Percentiles rank a stretch among this genome's conserved stretches.
Evolutionary conservation across 1,140 invertebrate species (phyloP).

Genomic region (Bactericera cockerelli): DNA sequence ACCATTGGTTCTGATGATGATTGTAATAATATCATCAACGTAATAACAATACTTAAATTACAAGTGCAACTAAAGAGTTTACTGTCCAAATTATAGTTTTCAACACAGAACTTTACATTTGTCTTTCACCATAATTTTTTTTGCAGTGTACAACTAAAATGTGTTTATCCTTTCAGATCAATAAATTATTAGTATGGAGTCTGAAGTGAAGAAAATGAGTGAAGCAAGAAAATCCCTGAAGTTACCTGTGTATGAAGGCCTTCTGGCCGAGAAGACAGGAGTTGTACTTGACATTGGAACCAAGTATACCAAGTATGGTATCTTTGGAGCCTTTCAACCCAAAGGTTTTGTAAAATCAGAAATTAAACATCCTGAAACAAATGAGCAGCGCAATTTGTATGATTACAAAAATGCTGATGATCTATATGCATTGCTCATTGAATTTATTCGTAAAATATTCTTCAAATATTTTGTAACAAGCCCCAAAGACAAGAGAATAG

Average conservation of each 20-base stretch:
- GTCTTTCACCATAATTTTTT: no score
- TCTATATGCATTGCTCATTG: constrained; percentile 68
- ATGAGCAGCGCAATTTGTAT: constrained; percentile 46
- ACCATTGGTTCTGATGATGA: no score
- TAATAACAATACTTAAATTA: no score
- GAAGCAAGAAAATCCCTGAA: constrained; percentile 1
- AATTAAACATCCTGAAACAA: constrained; percentile 48
- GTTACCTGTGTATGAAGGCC: constrained; percentile 17
- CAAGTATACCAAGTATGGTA: constrained; percentile 90
- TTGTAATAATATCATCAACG: no score
- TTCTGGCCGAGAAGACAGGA: constrained; percentile 23
- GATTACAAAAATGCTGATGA: constrained; percentile 55
- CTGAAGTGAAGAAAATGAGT: background rate
- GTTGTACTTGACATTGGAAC: constrained; percentile 81
- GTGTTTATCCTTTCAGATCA: background rate
- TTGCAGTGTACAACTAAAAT: no score
- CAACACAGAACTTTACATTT: no score
- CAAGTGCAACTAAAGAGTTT: no score
- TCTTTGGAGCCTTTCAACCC: constrained; percentile 72
- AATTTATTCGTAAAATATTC: constrained; percentile 59
- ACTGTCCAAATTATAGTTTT: no score
- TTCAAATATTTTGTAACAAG: constrained; percentile 70
- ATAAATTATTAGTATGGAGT: background rate
- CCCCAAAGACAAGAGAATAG: constrained; percentile 79
- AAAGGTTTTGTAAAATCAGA: constrained; percentile 70